Conservation (phyloP, 2,888 invertebrate genomes). For the Himalopsyche tibetana region DNA sequence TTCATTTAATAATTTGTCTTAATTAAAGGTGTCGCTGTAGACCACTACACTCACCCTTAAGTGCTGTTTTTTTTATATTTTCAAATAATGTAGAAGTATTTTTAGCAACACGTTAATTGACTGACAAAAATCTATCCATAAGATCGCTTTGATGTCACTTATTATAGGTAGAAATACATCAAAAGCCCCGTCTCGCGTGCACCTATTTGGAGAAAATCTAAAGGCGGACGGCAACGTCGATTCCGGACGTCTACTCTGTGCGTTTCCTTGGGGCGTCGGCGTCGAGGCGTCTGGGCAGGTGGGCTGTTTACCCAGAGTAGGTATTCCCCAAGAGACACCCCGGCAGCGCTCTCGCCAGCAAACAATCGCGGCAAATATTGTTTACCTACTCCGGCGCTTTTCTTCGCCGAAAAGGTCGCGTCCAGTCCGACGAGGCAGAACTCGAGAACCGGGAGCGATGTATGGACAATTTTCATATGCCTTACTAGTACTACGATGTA, state of each 20-base stretch:
- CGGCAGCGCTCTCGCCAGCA: background rate
- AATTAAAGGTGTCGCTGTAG: no score
- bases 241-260: conserved; percentile 14
- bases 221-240: background rate
- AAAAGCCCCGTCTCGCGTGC: background rate
- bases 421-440: background rate
- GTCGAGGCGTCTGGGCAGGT: conserved; percentile 18
- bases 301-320: conserved; percentile 9
- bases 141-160: no score
- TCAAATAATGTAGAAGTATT: no score
- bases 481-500: no score
- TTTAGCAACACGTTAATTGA: no score
- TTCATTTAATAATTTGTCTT: no score
- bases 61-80: no score
- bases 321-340: conserved; percentile 19
- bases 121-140: no score
- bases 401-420: conserved; percentile 23
- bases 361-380: conserved; percentile 30
- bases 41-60: no score
- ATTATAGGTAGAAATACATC: background rate
- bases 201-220: background rate
- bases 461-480: no score
- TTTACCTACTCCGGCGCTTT: conserved; percentile 2
- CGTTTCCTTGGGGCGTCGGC: background rate
- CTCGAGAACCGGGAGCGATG: background rate